Percentiles rank a stretch among this genome's conserved stretches.
These are phyloP conservation scores for Rhyacophila brunnea DNA, from an alignment of 1,140 invertebrate species.

Conservation along the genomic window DNA sequence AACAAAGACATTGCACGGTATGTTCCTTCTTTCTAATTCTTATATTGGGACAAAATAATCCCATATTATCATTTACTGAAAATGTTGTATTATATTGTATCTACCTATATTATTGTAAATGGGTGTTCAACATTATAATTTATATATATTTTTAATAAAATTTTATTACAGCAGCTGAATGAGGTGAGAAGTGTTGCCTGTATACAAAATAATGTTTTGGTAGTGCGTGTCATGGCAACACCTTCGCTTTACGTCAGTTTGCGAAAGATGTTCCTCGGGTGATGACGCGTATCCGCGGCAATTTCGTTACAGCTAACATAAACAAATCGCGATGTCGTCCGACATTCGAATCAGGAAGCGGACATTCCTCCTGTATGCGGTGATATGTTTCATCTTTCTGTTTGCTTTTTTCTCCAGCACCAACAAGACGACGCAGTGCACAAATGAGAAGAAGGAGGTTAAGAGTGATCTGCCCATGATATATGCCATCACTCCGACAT, in stretches of 20 bases:
- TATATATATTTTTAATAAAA: no score
- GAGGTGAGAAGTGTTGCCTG: no score
- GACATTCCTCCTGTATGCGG: neutral
- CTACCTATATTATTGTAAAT: no score
- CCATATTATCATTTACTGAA: no score
- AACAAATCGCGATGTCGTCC: neutral
- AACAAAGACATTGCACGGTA: no score
- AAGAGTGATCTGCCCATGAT: conserved; percentile 61
- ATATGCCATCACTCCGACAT: conserved; percentile 93
- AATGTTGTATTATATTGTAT: no score
- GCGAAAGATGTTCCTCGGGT: neutral
- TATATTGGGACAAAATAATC: no score
- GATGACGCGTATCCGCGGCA: neutral
- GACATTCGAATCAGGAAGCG: conserved; percentile 5
- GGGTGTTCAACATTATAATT: no score
- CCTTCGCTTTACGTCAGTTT: neutral
- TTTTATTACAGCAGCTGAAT: no score
- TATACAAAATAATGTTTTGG: no score
- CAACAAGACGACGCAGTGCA: conserved; percentile 14
- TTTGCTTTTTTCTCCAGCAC: conserved; percentile 11
- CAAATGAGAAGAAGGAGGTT: conserved; percentile 42
- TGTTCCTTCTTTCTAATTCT: no score
- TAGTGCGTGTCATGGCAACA: no score
- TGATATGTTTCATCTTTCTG: neutral
- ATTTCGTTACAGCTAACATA: neutral